Evolutionary conservation across 2,888 invertebrate genomes (phyloP).

Genomic region (Neoscelio sp.): DNA sequence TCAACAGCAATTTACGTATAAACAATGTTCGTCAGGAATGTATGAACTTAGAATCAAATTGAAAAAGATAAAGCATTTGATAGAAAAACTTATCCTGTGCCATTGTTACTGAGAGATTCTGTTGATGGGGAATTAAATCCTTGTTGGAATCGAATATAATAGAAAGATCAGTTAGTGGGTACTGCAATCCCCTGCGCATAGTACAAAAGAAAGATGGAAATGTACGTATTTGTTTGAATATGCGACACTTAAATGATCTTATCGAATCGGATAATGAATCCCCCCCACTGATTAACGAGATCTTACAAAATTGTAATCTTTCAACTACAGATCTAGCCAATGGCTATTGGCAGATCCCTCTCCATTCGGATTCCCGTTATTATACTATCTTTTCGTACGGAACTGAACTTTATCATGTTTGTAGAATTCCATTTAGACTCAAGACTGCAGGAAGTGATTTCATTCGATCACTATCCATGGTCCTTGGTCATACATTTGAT

Average conservation of each 20-base stretch:
- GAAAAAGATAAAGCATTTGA: background rate
- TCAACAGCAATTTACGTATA: too few species aligned
- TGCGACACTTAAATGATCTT: constrained; percentile 70
- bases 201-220: background rate
- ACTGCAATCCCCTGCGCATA: background rate
- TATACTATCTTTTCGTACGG: constrained; percentile 62
- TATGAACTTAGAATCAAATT: too few species aligned
- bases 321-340: constrained; percentile 65
- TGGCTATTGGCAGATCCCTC: constrained; percentile 70
- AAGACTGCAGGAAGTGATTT: constrained; percentile 72
- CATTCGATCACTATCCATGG: constrained; percentile 60
- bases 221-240: background rate
- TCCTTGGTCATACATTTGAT: constrained; percentile 70
- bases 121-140: background rate
- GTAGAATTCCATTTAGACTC: constrained; percentile 74
- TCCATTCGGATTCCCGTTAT: constrained; percentile 39
- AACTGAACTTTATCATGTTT: constrained; percentile 68
- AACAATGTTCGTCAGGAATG: too few species aligned
- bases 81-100: background rate
- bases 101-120: background rate
- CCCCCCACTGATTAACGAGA: constrained; percentile 60
- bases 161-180: background rate
- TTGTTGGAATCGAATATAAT: constrained; percentile 13
- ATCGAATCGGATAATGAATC: constrained; percentile 74
- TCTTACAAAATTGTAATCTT: constrained; percentile 65